Evolutionary conservation across 2,113 vertebrate genomes (phyloP), one percentile per base, ranked within the genome.

Genomic region (Eulacestoma nigropectus): DNA sequence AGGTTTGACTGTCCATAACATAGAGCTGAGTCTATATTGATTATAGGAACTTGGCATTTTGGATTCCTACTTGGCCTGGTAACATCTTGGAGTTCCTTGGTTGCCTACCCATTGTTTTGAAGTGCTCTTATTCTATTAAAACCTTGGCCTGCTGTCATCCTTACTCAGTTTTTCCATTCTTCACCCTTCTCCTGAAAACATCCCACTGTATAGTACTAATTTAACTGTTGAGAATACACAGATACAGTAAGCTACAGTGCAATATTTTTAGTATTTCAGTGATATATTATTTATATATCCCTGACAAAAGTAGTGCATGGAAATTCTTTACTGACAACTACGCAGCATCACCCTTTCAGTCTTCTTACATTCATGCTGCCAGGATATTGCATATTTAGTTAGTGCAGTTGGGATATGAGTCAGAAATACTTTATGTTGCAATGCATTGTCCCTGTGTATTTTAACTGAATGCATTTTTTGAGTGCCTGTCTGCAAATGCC

Each of bases 221-320:
- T 47, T 44, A 59, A 44, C 23, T 52, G 19, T 62, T 65, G 37
- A 53, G 41, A 73, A 53, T 69, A 59, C 15, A 74, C 5, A 78
- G 30, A 19, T n/a, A 41, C 11, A 26, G 22, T 50, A 83, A 50
- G 26, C 32, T 78, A 17, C 32, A 42, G 16, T 50, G 52, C 23
- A 87, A 33, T 87, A n/a, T 81, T 84, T 90, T 47, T 56, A 73
- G 57, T 87, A 60, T 89, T 91, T 89, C n/a, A 41, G 14, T 39
- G 27, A 86, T 91, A 44, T 59, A 59, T 83, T 92, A 76, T 93
- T 94, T 65, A 80, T 74, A 8, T 65, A 74, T 81, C 1, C 1
- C n/a, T 93, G 64, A 78, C 50, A 70, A 11, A 84, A 80, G 16
- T n/a, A 60, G 41, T 50, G 13, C 49, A 37, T 39, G 35, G 37